Evolutionary conservation across 2,113 vertebrate genomes (phyloP), one percentile per base, ranked within the genome.

Genomic region (Campylomormyrus numenius): DNA sequence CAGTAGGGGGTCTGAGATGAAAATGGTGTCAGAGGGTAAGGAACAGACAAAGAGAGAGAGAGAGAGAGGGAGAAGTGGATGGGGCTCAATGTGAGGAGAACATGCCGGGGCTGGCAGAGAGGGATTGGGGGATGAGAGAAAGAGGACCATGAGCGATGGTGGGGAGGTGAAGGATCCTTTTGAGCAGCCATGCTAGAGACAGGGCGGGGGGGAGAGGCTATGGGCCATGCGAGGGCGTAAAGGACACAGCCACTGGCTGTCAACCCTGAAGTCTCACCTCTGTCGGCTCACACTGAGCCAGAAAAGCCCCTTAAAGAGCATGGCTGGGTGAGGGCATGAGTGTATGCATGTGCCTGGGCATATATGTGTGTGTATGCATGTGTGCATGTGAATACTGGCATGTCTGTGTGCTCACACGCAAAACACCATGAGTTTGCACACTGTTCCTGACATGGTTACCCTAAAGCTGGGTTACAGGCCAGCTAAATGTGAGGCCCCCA

Each of bases 361-460:
- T 19, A 13, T 31, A 85, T 90, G 27, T n/a, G 89, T 85, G 62
- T n/a, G 62, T 91, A 62, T 77, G 84, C 62, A 31, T 89, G 39
- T 49, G 74, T 88, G 89, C n/a, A 87, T 53, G 27, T 19, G 15
- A 92, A 90, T 27, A 85, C 5, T 11, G 5, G 3, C 27, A 46
- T 70, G 42, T 90, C 49, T 92, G 91, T 93, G 48, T 66, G 58
- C 58, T 89, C n/a, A 17, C 35, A 2, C 17, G 5, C 35, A 5
- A 7, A 80, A 39, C 74, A 80, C 6, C 13, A 31, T 80, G 74
- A 19, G 13, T 19, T 42, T 42, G 31, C 4, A 17, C 35, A 39
- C n/a, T 42, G 31, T 80, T 2, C 35, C 74, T 80, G 19, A 39
- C 10, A 27, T 17, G 31, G 35, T 42, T 80, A 6, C 74, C 1